These are phyloP conservation scores for Embiotoca jacksoni DNA, from an alignment of 2,113 vertebrate genomes.

Conservation along the genomic window DNA sequence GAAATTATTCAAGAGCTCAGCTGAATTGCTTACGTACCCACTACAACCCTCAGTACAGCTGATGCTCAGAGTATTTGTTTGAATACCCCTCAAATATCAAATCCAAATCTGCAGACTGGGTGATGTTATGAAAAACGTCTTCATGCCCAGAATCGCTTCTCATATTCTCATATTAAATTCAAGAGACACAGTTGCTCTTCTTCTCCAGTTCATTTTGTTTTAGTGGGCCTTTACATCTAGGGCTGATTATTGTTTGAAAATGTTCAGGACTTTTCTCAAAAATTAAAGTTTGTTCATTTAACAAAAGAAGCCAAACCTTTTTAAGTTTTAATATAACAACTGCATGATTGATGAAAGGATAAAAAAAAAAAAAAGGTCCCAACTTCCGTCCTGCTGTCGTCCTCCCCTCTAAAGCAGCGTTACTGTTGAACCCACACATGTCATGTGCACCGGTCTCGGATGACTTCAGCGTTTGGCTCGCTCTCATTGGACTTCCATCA, in stretches of 20 bases:
- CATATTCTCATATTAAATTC: neutral
- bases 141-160: neutral
- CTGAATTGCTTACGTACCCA: neutral
- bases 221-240: too few relatives aligned
- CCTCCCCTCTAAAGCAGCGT: neutral
- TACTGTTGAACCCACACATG: neutral
- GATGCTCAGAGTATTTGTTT: neutral
- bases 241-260: too few relatives aligned
- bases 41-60: neutral
- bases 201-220: neutral
- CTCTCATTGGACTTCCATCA: neutral
- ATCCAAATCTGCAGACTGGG: neutral
- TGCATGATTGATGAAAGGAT: too few relatives aligned
- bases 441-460: neutral
- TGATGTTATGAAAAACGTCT: neutral
- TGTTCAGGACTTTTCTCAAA: too few relatives aligned
- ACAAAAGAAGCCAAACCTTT: too few relatives aligned
- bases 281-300: too few relatives aligned
- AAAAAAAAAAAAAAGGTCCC: too few relatives aligned
- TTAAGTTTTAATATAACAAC: too few relatives aligned
- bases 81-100: neutral
- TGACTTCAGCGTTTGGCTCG: neutral
- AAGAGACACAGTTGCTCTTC: neutral
- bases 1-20: neutral
- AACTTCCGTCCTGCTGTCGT: neutral